Conservation (phyloP, 2,888 invertebrate genomes). For the Cacoxenus indagator region DNA sequence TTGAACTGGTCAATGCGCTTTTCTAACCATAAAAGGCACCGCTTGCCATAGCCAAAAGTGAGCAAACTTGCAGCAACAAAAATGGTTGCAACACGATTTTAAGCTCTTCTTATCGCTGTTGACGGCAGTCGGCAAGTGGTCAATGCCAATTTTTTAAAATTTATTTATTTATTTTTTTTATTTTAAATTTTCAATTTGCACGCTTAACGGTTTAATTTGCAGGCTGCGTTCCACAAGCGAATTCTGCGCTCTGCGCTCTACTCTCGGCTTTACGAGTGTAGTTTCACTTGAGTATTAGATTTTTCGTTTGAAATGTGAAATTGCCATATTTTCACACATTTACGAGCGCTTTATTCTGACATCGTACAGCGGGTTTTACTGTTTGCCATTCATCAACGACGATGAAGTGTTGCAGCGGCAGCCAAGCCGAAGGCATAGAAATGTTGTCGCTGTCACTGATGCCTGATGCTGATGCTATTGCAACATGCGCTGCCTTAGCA, state of each 20-base stretch:
- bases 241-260: no score
- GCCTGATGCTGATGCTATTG: no score
- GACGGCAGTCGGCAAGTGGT: background rate
- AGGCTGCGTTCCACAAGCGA: no score
- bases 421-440: background rate
- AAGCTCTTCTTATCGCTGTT: background rate
- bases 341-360: conserved; percentile 7
- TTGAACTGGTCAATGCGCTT: conserved; percentile 46
- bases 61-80: background rate
- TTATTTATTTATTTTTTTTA: background rate
- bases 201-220: conserved; percentile 19
- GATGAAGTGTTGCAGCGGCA: background rate
- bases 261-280: no score
- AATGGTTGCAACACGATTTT: background rate
- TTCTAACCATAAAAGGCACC: conserved; percentile 13
- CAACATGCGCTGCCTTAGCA: background rate
- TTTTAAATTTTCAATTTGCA: background rate
- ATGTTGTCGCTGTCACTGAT: no score
- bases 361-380: background rate
- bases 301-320: background rate
- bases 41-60: background rate
- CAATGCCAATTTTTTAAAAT: background rate
- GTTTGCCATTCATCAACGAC: background rate
- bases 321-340: conserved; percentile 27
- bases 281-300: no score